phyloP scores from a whole-genome alignment of 37 sponge, comb jelly and placozoan species.

The Lycopodina hypogea region DNA sequence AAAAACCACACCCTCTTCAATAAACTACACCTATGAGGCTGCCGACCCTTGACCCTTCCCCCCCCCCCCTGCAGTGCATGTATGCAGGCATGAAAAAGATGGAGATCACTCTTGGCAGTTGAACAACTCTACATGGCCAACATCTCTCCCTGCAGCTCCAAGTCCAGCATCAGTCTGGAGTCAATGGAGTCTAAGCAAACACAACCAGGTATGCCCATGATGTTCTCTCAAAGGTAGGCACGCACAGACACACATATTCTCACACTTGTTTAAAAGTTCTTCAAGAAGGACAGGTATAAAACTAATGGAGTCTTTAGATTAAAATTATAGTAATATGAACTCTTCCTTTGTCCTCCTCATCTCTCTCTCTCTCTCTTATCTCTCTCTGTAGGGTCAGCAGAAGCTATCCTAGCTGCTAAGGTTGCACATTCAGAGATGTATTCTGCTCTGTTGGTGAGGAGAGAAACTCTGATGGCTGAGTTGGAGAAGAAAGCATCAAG shows the following conservation, averaged over 20 bases:
- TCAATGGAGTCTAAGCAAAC: constrained; percentile 45
- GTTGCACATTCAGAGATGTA: constrained; percentile 66
- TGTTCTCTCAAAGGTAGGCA: no score
- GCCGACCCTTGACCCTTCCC: background rate
- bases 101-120: constrained; percentile 47
- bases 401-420: constrained; percentile 63
- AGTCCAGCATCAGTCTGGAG: constrained; percentile 54
- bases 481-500: constrained; percentile 47
- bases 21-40: no score
- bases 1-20: no score
- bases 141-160: constrained; percentile 50
- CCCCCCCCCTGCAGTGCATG: constrained; percentile 9
- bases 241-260: no score
- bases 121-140: constrained; percentile 37
- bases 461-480: constrained; percentile 34
- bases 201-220: no score
- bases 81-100: constrained; percentile 21
- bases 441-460: constrained; percentile 23
- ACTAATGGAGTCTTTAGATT: no score
- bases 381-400: constrained; percentile 40
- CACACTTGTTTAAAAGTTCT: no score
- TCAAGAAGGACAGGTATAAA: no score
- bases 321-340: no score
- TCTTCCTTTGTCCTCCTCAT: no score
- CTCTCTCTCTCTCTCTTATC: background rate